These are phyloP conservation scores for Tenualosa thibaudeaui DNA, from an alignment of 2,797 vertebrate genomes.

Conservation along the genomic window DNA sequence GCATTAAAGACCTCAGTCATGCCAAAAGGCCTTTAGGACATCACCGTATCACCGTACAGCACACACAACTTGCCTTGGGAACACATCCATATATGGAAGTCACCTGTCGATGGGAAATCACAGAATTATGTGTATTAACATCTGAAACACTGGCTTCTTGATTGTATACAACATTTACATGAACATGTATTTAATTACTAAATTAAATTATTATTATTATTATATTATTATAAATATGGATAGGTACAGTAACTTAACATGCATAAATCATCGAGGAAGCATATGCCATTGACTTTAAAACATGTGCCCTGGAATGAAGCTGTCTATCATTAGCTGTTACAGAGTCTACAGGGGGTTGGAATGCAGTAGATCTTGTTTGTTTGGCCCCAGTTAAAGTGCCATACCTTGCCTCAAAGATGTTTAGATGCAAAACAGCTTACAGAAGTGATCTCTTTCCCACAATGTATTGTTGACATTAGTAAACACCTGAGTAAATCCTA, in stretches of 20 bases:
- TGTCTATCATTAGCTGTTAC: neutral
- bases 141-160: neutral
- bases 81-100: neutral
- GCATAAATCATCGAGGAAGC: neutral
- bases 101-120: neutral
- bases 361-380: neutral
- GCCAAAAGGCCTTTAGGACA: constrained; percentile 5
- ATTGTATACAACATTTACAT: neutral
- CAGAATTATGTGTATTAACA: neutral
- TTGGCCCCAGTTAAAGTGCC: neutral
- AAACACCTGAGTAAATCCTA: neutral
- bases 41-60: neutral
- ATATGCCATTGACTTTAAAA: neutral
- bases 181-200: neutral
- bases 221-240: neutral
- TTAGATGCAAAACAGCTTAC: neutral
- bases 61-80: neutral
- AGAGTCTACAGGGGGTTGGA: neutral
- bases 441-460: neutral
- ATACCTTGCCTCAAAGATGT: neutral
- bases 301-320: neutral
- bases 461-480: neutral
- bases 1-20: neutral
- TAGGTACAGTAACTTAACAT: neutral
- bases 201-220: too few relatives aligned